Percentiles rank a stretch among this genome's conserved stretches.
These are phyloP conservation scores for Patella vulgata DNA, from an alignment of 1,140 invertebrate species.

Conservation along the genomic window DNA sequence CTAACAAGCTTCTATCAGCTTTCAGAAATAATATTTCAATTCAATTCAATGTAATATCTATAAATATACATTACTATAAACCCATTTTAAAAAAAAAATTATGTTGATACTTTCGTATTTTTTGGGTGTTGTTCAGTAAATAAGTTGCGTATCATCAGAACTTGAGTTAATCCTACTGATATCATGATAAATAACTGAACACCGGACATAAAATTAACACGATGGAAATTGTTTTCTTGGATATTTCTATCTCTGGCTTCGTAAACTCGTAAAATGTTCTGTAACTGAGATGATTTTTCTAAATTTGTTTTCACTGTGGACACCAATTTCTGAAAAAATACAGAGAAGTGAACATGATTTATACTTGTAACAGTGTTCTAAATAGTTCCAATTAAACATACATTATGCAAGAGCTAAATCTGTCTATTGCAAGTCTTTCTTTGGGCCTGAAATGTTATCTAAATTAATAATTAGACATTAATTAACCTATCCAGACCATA, in stretches of 20 bases:
- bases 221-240: constrained; percentile 79
- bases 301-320: constrained; percentile 72
- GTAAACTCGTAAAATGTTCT: constrained; percentile 78
- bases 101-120: constrained; percentile 43
- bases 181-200: constrained; percentile 79
- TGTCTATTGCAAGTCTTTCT: too few species aligned
- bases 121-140: constrained; percentile 72
- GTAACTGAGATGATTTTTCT: constrained; percentile 75
- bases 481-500: too few species aligned
- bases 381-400: too few species aligned
- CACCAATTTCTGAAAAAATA: constrained; percentile 69
- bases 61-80: not conserved
- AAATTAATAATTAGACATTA: too few species aligned
- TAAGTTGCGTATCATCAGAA: constrained; percentile 75
- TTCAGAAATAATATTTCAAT: too few species aligned
- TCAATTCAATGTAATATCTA: not conserved
- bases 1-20: too few species aligned
- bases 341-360: too few species aligned
- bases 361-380: too few species aligned
- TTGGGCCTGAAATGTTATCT: too few species aligned
- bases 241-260: constrained; percentile 82
- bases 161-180: constrained; percentile 75
- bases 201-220: constrained; percentile 79
- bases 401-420: too few species aligned
- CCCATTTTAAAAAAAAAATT: constrained; percentile 12